Percentiles rank a stretch among this genome's conserved stretches.
phyloP scores from a whole-genome alignment of 2,113 vertebrate species.

The Xenopus laevis region DNA sequence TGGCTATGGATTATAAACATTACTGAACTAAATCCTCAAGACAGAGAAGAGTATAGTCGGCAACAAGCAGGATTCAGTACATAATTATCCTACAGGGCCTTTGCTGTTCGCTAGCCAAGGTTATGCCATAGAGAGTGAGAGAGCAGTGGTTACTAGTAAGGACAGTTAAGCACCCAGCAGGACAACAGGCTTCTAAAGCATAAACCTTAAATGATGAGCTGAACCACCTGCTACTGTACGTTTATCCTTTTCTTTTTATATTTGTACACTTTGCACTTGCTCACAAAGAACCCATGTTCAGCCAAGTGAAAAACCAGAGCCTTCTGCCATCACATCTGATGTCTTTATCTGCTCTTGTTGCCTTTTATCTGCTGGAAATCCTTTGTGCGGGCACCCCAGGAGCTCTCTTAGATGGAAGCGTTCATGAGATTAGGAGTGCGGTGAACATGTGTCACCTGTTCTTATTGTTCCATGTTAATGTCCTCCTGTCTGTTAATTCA shows the following conservation, averaged over 20 bases:
- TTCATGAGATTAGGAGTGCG: background rate
- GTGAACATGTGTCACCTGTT: no score
- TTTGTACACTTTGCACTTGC: background rate
- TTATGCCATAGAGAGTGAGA: background rate
- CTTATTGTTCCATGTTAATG: background rate
- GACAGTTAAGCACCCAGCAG: background rate
- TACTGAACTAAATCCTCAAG: no score
- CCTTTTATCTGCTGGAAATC: background rate
- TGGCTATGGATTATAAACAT: no score
- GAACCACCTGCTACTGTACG: background rate
- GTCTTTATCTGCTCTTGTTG: background rate
- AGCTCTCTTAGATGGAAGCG: background rate
- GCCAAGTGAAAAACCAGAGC: background rate
- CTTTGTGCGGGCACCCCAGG: background rate
- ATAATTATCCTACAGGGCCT: background rate
- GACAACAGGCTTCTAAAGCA: background rate
- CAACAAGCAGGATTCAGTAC: background rate
- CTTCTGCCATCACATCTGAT: background rate
- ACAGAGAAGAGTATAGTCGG: no score
- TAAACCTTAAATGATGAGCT: background rate
- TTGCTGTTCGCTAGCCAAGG: background rate
- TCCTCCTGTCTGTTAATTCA: background rate
- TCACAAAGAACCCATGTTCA: background rate
- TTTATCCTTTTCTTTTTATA: background rate
- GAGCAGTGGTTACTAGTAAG: background rate